Base-by-base conservation (phyloP, 2,797 vertebrate species). In the Muscicapa comitata region DNA sequence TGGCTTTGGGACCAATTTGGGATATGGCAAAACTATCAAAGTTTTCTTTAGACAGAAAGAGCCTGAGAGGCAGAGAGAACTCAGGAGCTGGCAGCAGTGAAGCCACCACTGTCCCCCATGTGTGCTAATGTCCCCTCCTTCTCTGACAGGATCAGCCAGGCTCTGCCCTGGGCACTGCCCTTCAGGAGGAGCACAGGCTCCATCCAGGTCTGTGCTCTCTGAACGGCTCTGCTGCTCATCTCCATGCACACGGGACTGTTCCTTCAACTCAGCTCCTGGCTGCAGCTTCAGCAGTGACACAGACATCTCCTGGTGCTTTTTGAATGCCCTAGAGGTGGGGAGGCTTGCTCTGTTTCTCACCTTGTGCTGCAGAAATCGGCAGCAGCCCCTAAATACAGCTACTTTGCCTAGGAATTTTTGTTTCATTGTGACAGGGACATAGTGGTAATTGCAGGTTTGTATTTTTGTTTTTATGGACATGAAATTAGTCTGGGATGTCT, bases 221-320 rank as follows among this genome's bases (percentile, higher is more conserved):
- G 20, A 26, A 6, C 29, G 31, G 10, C 24, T 47, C 11, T 5
- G 20, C 31, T 58, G 24, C 77, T 57, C 42, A 40, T 40, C 33
- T 59, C 6, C 4, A 28, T 18, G 16, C 2, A 7, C 77, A 33
- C 0, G 12, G 15, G 11, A 29, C 16, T 0, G 0, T 24, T 68
- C 31, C 6, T 40, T 15, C 45, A 58, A 2, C 55, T 62, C 7
- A 0, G 5, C 33, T 50, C 38, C 55, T 61, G 37, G 5, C 2
- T 43, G 35, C 40, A 72, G 6, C 26, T 29, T 35, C 63, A 58
- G 47, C 1, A 59, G 40, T 0, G 8, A 51, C 74, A 77, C 15
- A 35, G 72, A 7, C 0, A 0, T 31, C 59, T 82, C 67, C 62
- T 42, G 26, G 29, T 0, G 9, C 20, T 15, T 78, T 58, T 16